phyloP scores from a whole-genome alignment of 2,888 invertebrate species.

The Sarcophaga caerulescens region DNA sequence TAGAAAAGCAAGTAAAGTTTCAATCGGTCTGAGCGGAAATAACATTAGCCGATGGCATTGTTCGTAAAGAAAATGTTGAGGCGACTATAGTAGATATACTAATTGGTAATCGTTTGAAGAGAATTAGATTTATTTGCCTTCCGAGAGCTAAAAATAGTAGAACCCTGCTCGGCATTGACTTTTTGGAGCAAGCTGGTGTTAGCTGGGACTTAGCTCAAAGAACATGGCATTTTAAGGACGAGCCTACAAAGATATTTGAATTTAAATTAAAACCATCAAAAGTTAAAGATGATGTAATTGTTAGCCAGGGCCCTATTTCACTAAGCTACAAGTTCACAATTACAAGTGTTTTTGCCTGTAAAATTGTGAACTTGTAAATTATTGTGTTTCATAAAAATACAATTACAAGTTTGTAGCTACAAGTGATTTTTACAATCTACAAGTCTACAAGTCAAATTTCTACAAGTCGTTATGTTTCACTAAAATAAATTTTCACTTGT shows the following conservation, averaged over 20 bases:
- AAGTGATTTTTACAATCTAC: too few relatives aligned
- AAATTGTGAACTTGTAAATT: too few relatives aligned
- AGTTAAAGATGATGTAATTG: neutral
- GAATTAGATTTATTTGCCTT: slow-evolving; percentile 62
- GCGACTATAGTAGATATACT: slow-evolving; percentile 36
- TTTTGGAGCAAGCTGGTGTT: slow-evolving; percentile 42
- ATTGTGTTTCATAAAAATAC: too few relatives aligned
- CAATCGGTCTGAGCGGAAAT: slow-evolving; percentile 36
- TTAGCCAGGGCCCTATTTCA: too few relatives aligned
- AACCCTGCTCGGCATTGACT: slow-evolving; percentile 45
- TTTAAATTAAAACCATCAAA: slow-evolving; percentile 20
- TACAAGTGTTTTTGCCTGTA: too few relatives aligned
- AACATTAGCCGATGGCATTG: slow-evolving; percentile 26
- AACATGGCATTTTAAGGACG: slow-evolving; percentile 57
- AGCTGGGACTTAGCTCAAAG: slow-evolving; percentile 36
- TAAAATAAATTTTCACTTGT: too few relatives aligned
- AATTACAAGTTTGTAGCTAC: too few relatives aligned
- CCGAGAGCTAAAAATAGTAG: slow-evolving; percentile 30
- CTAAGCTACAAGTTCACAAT: too few relatives aligned
- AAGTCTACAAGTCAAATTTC: too few relatives aligned
- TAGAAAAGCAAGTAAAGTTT: slow-evolving; percentile 35
- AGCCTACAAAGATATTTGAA: slow-evolving; percentile 38
- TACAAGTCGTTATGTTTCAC: too few relatives aligned
- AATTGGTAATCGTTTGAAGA: slow-evolving; percentile 47
- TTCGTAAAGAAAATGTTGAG: slow-evolving; percentile 8